These are phyloP conservation scores for Chloroclysta siterata DNA, from an alignment of 2,888 invertebrate species.

Conservation along the genomic window DNA sequence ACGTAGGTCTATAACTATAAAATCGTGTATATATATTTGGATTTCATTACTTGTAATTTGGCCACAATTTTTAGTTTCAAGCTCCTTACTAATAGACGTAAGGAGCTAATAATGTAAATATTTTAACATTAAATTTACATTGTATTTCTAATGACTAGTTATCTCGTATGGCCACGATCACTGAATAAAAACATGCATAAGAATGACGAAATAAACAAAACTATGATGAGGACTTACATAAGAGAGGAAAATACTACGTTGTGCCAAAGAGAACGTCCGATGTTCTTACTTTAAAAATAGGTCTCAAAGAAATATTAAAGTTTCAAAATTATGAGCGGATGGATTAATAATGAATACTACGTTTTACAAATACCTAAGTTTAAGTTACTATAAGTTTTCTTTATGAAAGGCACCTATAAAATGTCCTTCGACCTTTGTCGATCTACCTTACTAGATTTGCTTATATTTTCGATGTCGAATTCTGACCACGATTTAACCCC, in stretches of 20 bases:
- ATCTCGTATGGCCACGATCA: slow-evolving; percentile 80
- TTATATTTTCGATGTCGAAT: slow-evolving; percentile 65
- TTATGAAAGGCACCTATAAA: slow-evolving; percentile 83
- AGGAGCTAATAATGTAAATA: slow-evolving; percentile 79
- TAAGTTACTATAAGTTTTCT: slow-evolving; percentile 69
- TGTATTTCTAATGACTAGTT: slow-evolving; percentile 84
- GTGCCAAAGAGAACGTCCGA: slow-evolving; percentile 16
- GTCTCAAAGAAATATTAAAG: slow-evolving; percentile 31
- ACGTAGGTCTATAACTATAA: slow-evolving; percentile 70
- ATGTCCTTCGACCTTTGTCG: slow-evolving; percentile 73
- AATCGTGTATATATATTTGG: slow-evolving; percentile 83
- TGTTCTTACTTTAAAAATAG: slow-evolving; percentile 12
- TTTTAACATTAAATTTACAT: slow-evolving; percentile 79
- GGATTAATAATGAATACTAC: slow-evolving; percentile 77
- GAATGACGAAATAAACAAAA: slow-evolving; percentile 43
- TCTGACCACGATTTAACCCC: slow-evolving; percentile 30
- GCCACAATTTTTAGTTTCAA: slow-evolving; percentile 81
- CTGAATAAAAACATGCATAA: slow-evolving; percentile 52
- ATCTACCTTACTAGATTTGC: slow-evolving; percentile 62
- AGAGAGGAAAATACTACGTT: slow-evolving; percentile 11
- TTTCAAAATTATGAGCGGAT: slow-evolving; percentile 70
- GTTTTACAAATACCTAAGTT: slow-evolving; percentile 70
- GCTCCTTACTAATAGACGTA: slow-evolving; percentile 74
- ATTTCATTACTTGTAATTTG: slow-evolving; percentile 83
- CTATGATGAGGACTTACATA: slow-evolving; percentile 23